Percentiles rank a stretch among this genome's conserved stretches.
These are phyloP conservation scores for human DNA, from an alignment of 2,113 vertebrate species.

Conservation along the genomic window DNA sequence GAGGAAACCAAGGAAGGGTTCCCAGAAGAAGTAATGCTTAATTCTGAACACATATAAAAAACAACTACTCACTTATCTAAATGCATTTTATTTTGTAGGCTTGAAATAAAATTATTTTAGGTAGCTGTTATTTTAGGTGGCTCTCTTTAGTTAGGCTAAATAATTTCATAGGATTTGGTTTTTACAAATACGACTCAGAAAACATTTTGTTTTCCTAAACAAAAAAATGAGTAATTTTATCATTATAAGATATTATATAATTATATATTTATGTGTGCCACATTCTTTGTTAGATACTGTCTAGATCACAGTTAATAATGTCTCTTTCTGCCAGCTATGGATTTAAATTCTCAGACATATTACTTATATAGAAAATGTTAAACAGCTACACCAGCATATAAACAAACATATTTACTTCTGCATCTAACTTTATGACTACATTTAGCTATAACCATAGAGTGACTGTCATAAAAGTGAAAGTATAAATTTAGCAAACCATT, in stretches of 20 bases:
- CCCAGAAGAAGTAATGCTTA: background rate
- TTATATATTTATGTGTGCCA: background rate
- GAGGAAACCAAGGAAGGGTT: background rate
- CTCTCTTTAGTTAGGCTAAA: background rate
- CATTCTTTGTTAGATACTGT: slow-evolving; percentile 11
- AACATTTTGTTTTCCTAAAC: slow-evolving; percentile 19
- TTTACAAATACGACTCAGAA: background rate
- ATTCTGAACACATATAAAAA: background rate
- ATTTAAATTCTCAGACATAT: slow-evolving; percentile 1
- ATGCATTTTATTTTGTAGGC: slow-evolving; percentile 5
- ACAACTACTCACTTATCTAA: background rate
- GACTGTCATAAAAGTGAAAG: background rate
- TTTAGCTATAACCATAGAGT: background rate
- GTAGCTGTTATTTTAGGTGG: background rate
- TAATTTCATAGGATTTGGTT: background rate
- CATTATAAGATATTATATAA: slow-evolving; percentile 12
- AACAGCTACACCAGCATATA: background rate
- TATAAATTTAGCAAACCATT: background rate
- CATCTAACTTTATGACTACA: slow-evolving; percentile 1
- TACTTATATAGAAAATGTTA: slow-evolving; percentile 22
- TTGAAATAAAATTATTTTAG: background rate
- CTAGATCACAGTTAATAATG: slow-evolving; percentile 23
- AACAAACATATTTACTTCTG: slow-evolving; percentile 38
- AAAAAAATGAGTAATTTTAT: background rate
- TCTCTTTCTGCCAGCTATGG: background rate